Evolutionary conservation across 2,797 vertebrate species (phyloP).

Genomic region (Neomorphus geoffroyi): DNA sequence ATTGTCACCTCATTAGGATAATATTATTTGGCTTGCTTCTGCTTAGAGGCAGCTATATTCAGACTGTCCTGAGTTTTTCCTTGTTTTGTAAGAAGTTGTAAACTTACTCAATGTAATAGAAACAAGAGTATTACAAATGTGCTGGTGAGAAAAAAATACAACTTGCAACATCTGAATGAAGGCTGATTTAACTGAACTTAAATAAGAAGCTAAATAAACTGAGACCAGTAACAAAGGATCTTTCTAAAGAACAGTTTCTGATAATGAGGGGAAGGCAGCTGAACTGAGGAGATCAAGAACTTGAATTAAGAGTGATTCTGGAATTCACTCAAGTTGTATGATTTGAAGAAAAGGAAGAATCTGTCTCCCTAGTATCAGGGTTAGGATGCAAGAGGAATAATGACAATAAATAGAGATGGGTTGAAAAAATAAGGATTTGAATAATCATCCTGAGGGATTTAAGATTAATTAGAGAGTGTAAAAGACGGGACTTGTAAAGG

Average conservation of each 20-base stretch:
- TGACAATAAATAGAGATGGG: background rate
- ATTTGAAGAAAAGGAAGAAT: background rate
- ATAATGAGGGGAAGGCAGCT: background rate
- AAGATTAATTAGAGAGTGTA: background rate
- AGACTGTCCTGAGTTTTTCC: background rate
- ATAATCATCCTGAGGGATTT: background rate
- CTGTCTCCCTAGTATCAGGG: accelerated
- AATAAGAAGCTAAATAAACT: background rate
- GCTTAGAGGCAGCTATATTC: background rate
- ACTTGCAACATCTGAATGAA: background rate
- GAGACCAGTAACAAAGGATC: background rate
- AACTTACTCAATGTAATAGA: background rate
- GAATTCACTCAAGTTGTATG: background rate
- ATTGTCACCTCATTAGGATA: background rate
- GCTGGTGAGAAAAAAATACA: background rate
- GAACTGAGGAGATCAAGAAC: background rate
- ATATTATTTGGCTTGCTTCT: background rate
- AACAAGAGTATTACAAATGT: background rate
- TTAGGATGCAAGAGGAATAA: background rate
- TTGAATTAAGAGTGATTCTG: background rate
- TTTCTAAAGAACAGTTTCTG: background rate
- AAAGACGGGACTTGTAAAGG: background rate
- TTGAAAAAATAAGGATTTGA: background rate
- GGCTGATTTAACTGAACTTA: background rate
- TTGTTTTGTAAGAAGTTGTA: background rate